These are phyloP conservation scores for Heliothis virescens DNA, from an alignment of 1,140 invertebrate genomes.

Conservation along the genomic window DNA sequence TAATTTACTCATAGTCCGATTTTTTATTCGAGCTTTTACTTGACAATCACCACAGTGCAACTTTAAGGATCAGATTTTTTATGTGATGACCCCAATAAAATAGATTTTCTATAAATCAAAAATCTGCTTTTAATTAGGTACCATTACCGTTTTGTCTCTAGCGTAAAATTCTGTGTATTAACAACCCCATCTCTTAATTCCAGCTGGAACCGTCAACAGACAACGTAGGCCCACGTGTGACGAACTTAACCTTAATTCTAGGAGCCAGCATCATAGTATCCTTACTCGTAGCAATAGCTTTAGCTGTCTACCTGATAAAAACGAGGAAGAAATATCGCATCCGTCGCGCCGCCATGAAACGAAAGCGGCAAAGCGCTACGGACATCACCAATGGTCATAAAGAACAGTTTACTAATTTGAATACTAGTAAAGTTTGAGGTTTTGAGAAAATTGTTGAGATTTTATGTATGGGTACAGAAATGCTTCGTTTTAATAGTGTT, in stretches of 20 bases:
- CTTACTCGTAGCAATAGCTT: constrained; percentile 68
- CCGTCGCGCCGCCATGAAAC: constrained; percentile 70
- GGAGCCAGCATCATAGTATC: constrained; percentile 69
- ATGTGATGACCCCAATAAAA: too few relatives aligned
- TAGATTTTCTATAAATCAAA: too few relatives aligned
- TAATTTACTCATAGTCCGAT: too few relatives aligned
- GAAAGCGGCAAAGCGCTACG: constrained; percentile 74
- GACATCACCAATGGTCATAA: constrained; percentile 75
- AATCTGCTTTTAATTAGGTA: too few relatives aligned
- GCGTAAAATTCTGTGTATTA: too few relatives aligned
- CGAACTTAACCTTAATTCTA: constrained; percentile 70
- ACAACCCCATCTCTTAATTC: constrained; percentile 49
- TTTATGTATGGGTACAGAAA: neutral
- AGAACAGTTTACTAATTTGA: constrained; percentile 77
- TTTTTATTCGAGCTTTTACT: too few relatives aligned
- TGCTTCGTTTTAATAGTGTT: too few relatives aligned
- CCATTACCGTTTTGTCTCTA: too few relatives aligned
- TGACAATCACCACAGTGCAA: too few relatives aligned
- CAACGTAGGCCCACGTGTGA: constrained; percentile 55
- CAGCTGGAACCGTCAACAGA: constrained; percentile 76
- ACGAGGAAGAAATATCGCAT: constrained; percentile 68
- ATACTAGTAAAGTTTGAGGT: constrained; percentile 63
- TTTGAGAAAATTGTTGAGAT: neutral
- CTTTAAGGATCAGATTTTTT: too few relatives aligned
- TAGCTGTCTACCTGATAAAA: constrained; percentile 75